A percentile compares a stretch with the other conserved stretches of the same genome.
Conservation (phyloP, 2,888 invertebrate species). For the Ophion costatus region DNA sequence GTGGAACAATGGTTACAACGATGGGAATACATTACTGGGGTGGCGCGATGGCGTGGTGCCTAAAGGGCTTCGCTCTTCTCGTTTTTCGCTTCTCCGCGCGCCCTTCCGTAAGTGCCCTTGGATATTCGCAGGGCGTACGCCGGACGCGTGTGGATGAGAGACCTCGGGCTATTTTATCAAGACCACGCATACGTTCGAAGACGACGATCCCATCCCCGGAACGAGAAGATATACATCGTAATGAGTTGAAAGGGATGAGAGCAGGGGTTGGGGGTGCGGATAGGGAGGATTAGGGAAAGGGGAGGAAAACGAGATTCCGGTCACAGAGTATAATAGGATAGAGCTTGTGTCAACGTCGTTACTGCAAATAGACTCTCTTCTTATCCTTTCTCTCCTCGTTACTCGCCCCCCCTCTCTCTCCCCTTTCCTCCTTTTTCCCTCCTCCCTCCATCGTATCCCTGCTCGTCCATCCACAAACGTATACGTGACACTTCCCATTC, state of each 20-base stretch:
- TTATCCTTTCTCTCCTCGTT: slow-evolving; percentile 39
- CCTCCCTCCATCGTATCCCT: slow-evolving; percentile 4
- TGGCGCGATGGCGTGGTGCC: not conserved
- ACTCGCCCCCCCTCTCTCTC: slow-evolving; percentile 29
- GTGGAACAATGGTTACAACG: not conserved
- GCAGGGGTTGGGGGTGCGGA: not conserved
- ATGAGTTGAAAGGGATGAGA: slow-evolving; percentile 22
- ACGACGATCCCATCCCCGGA: not conserved
- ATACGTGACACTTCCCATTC: slow-evolving; percentile 29
- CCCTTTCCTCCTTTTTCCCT: slow-evolving; percentile 8
- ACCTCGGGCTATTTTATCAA: not conserved
- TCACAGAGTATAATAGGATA: slow-evolving; percentile 57
- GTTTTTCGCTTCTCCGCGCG: not conserved
- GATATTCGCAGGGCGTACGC: not conserved
- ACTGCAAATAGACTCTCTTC: slow-evolving; percentile 55
- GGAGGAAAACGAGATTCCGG: slow-evolving; percentile 38
- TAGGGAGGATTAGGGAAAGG: slow-evolving; percentile 28
- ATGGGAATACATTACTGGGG: not conserved
- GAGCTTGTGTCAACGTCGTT: slow-evolving; percentile 62
- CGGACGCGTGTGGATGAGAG: not conserved
- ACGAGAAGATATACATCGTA: slow-evolving; percentile 16
- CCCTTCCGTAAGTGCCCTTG: not conserved
- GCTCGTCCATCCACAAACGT: slow-evolving; percentile 12
- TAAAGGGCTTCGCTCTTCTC: not conserved
- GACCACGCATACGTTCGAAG: slow-evolving; percentile 15